These are phyloP conservation scores for Mythimna loreyi DNA, from an alignment of 2,888 invertebrate genomes.

Conservation along the genomic window DNA sequence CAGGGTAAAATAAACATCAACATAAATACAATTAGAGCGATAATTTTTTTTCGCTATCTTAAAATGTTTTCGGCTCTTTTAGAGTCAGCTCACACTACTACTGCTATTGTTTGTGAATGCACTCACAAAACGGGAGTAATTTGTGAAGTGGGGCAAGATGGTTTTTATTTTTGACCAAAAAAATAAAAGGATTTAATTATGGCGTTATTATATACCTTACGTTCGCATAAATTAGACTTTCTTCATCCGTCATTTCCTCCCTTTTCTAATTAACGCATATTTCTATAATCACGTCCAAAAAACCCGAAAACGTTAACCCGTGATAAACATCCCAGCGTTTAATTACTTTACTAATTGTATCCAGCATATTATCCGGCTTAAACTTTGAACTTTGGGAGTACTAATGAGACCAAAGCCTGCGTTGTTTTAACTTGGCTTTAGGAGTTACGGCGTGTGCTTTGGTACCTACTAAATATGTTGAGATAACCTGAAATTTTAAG, in stretches of 20 bases:
- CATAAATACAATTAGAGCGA: too few species aligned
- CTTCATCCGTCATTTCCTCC: background rate
- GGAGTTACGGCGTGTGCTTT: conserved; percentile 25
- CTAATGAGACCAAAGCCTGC: conserved; percentile 55
- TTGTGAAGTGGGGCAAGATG: too few species aligned
- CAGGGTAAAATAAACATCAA: too few species aligned
- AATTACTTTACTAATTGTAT: conserved; percentile 56
- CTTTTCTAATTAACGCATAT: background rate
- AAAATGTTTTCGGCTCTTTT: too few species aligned
- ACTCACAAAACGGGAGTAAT: too few species aligned
- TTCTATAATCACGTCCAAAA: conserved; percentile 15
- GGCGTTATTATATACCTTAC: too few species aligned
- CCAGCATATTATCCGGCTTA: conserved; percentile 54
- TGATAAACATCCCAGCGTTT: conserved; percentile 36
- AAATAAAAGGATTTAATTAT: too few species aligned
- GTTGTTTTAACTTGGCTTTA: conserved; percentile 48
- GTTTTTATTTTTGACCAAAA: too few species aligned
- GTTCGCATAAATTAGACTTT: too few species aligned
- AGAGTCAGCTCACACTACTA: too few species aligned
- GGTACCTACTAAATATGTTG: conserved; percentile 3
- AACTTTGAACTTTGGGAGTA: conserved; percentile 52
- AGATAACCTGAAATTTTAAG: background rate
- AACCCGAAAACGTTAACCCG: conserved; percentile 6
- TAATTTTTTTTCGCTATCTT: too few species aligned
- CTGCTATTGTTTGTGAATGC: too few species aligned